These are phyloP conservation scores for Drosophila fungiperda DNA, from an alignment of 2,888 invertebrate genomes.

Conservation along the genomic window DNA sequence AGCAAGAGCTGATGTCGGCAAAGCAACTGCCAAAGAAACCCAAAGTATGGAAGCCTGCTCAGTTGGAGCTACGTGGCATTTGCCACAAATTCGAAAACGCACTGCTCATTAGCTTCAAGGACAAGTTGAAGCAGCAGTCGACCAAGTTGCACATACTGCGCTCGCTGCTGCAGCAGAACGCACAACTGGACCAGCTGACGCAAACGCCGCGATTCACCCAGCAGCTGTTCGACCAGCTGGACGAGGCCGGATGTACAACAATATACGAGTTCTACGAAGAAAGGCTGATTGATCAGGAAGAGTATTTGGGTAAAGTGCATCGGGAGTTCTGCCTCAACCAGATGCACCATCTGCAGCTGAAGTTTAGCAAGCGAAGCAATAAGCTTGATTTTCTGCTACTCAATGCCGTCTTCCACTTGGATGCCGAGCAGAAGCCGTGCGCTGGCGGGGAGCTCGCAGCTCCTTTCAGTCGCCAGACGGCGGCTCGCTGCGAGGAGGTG, in stretches of 20 bases:
- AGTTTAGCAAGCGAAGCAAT: constrained; percentile 12
- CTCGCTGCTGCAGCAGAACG: constrained; percentile 13
- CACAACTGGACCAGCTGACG: constrained; percentile 28
- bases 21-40: not conserved
- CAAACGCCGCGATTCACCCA: constrained; percentile 37
- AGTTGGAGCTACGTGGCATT: constrained; percentile 25
- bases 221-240: constrained; percentile 28
- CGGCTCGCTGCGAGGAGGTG: constrained; percentile 53
- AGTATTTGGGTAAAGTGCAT: constrained; percentile 9
- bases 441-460: constrained; percentile 24
- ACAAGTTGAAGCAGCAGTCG: constrained; percentile 15
- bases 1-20: constrained; percentile 33
- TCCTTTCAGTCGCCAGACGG: constrained; percentile 43
- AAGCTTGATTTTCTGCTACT: constrained; percentile 32
- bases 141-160: constrained; percentile 41
- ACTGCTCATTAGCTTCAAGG: constrained; percentile 34
- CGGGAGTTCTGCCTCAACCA: constrained; percentile 47
- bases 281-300: constrained; percentile 1
- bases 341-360: constrained; percentile 45
- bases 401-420: constrained; percentile 38
- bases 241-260: not conserved
- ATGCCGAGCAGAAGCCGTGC: constrained; percentile 43
- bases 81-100: constrained; percentile 42
- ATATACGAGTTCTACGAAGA: constrained; percentile 44
- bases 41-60: constrained; percentile 3